Evolutionary conservation across 2,888 invertebrate genomes (phyloP).

Genomic region (Pocota personata): DNA sequence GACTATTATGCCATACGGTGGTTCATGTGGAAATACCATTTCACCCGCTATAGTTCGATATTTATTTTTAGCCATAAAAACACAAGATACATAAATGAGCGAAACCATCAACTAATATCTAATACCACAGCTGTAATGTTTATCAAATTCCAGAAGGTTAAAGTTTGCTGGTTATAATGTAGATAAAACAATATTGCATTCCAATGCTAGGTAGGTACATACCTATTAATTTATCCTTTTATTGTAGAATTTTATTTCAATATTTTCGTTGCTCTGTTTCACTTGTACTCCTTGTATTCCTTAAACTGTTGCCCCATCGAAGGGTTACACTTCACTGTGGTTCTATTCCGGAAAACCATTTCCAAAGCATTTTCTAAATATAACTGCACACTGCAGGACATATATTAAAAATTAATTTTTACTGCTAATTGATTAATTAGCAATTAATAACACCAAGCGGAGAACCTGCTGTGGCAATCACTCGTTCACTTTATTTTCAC

Average conservation of each 20-base stretch:
- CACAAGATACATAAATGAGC: not conserved
- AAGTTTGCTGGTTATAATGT: not conserved
- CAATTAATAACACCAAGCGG: conserved; percentile 30
- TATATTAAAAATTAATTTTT: conserved; percentile 10
- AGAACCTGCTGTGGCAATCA: conserved; percentile 13
- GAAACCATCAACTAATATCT: not conserved
- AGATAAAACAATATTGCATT: not conserved
- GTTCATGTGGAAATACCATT: not conserved
- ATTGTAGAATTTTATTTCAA: not conserved
- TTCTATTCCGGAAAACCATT: not conserved
- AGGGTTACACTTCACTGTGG: conserved; percentile 37
- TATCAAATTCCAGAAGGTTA: not conserved
- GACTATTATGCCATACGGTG: conserved; percentile 11
- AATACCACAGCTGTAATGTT: not conserved
- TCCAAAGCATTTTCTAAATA: not conserved
- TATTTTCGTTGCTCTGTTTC: not conserved
- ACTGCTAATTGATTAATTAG: conserved; percentile 48
- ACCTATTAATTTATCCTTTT: conserved; percentile 14
- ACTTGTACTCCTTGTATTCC: conserved; percentile 24
- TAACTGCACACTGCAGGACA: conserved; percentile 1
- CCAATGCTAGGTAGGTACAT: not conserved
- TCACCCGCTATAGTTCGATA: not conserved
- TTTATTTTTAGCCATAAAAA: not conserved
- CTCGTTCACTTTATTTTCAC: conserved; percentile 32
- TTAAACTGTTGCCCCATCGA: conserved; percentile 24